Evolutionary conservation across 2,888 invertebrate species (phyloP).

Genomic region (Acronicta alni): DNA sequence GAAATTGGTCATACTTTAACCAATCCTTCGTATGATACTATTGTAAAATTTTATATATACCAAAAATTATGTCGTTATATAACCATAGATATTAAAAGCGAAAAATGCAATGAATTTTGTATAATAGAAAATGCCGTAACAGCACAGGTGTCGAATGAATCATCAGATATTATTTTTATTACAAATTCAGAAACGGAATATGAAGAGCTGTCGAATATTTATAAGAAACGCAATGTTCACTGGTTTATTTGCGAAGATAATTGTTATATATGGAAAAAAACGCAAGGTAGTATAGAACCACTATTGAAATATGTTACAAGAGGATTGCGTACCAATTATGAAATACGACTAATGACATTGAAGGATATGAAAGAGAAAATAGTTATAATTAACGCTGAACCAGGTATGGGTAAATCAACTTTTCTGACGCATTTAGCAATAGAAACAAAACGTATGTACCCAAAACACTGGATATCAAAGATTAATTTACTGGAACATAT

Average conservation of each 20-base stretch:
- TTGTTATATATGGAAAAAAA: conserved; percentile 15
- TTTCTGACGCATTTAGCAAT: conserved; percentile 40
- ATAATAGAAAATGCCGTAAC: not conserved
- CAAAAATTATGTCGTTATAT: conserved; percentile 23
- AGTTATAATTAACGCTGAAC: conserved; percentile 40
- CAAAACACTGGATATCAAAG: conserved; percentile 34
- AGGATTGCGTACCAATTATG: not conserved
- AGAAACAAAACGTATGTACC: conserved; percentile 33
- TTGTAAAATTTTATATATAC: conserved; percentile 14
- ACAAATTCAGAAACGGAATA: conserved; percentile 17
- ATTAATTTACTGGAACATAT: conserved; percentile 34
- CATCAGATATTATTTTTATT: conserved; percentile 11
- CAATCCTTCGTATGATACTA: conserved; percentile 8
- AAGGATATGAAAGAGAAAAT: conserved; percentile 35
- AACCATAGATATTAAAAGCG: conserved; percentile 4
- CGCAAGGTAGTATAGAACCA: conserved; percentile 10
- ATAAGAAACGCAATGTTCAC: conserved; percentile 16
- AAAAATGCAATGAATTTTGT: not conserved
- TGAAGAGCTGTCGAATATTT: conserved; percentile 2
- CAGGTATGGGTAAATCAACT: conserved; percentile 53
- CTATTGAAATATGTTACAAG: conserved; percentile 8
- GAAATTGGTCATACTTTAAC: conserved; percentile 17
- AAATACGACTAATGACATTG: conserved; percentile 2
- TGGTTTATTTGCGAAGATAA: conserved; percentile 17
- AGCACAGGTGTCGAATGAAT: not conserved